These are phyloP conservation scores for Pangasius mekongensis DNA, from an alignment of 2,797 vertebrate genomes.

Conservation along the genomic window DNA sequence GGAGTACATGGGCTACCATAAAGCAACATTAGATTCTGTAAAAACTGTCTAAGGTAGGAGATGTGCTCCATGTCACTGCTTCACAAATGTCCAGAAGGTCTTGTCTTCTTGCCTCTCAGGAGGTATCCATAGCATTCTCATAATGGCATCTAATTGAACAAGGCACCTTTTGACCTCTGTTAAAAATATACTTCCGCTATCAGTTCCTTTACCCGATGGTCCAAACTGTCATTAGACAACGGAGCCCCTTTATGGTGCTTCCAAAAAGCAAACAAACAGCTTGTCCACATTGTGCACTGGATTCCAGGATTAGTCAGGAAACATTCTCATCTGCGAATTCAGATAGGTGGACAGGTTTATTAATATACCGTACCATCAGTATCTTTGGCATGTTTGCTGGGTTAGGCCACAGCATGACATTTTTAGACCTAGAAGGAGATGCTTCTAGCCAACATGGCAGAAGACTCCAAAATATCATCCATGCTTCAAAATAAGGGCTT, in stretches of 20 bases:
- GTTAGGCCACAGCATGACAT: neutral
- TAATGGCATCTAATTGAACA: neutral
- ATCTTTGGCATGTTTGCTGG: neutral
- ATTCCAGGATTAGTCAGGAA: neutral
- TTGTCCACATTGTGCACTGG: neutral
- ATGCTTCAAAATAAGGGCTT: neutral
- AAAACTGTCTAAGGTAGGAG: neutral
- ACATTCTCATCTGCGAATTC: neutral
- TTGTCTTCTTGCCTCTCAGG: neutral
- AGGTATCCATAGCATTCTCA: neutral
- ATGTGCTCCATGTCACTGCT: neutral
- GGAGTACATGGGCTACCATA: neutral
- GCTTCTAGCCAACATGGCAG: neutral
- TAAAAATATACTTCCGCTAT: neutral
- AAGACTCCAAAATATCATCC: slow-evolving; percentile 5
- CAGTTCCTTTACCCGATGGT: accelerated
- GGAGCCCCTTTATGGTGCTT: neutral
- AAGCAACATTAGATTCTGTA: neutral
- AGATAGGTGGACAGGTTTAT: neutral
- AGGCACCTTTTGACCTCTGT: neutral
- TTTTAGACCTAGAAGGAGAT: neutral
- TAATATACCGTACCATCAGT: neutral
- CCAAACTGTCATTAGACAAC: neutral
- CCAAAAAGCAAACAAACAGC: neutral
- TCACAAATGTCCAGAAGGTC: neutral